Conservation (phyloP, 2,113 vertebrate species). For the Puffinus mauretanicus region DNA sequence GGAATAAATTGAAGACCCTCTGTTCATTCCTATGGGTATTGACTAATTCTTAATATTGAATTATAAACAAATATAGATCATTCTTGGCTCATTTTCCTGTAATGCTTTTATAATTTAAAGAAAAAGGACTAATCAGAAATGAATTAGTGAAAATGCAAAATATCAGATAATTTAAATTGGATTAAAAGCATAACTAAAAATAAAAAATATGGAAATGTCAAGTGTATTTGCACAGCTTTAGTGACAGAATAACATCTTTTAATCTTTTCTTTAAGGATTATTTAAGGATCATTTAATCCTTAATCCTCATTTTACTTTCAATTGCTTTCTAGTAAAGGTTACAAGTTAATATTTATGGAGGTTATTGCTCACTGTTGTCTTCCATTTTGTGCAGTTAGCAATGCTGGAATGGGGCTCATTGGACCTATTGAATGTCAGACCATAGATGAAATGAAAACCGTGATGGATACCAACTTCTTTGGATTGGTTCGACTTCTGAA, state of each 20-base stretch:
- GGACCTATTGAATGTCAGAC: slow-evolving; percentile 86
- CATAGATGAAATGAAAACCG: slow-evolving; percentile 83
- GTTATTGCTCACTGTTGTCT: background rate
- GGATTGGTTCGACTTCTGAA: slow-evolving; percentile 84
- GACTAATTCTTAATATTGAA: background rate
- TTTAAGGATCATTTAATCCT: background rate
- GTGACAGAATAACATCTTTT: background rate
- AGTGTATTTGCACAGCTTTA: background rate
- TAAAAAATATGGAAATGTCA: background rate
- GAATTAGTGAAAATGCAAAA: background rate
- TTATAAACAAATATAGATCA: background rate
- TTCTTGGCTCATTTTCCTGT: background rate
- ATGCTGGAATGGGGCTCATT: slow-evolving; percentile 85
- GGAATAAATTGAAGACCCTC: background rate
- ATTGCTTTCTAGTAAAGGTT: background rate
- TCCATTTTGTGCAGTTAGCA: slow-evolving; percentile 77
- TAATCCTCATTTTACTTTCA: background rate
- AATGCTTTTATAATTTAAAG: background rate
- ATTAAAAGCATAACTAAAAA: background rate
- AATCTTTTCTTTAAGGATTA: background rate
- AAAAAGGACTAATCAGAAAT: background rate
- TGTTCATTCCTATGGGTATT: background rate
- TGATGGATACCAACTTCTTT: slow-evolving; percentile 91
- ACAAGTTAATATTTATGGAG: background rate
- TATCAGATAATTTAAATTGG: background rate